A percentile compares a stretch with the other conserved stretches of the same genome.
These are phyloP conservation scores for Globodera rostochiensis DNA, from an alignment of 1,140 invertebrate genomes.

Conservation along the genomic window DNA sequence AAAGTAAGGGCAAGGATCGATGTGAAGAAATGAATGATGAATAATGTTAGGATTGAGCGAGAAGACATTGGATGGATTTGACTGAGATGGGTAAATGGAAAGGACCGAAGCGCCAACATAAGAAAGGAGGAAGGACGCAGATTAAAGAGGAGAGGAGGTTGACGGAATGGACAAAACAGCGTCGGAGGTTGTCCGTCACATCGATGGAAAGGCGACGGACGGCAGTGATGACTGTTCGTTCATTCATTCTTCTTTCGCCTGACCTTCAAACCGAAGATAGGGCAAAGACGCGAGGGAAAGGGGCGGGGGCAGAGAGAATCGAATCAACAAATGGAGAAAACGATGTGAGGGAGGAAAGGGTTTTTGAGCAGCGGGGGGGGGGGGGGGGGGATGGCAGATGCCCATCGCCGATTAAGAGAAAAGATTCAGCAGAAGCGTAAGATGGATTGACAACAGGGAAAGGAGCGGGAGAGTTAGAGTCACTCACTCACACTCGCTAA, in stretches of 20 bases:
- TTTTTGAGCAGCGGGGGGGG: not conserved
- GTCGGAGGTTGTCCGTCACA: slow-evolving; percentile 3
- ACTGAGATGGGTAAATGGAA: slow-evolving; percentile 16
- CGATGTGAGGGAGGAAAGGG: not conserved
- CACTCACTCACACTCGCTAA: too few relatives aligned
- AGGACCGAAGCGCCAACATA: slow-evolving; percentile 15
- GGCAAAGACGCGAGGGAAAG: not conserved
- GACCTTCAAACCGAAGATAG: slow-evolving; percentile 27
- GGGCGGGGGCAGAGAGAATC: not conserved
- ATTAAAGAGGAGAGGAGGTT: not conserved
- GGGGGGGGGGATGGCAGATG: slow-evolving; percentile 5
- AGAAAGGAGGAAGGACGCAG: slow-evolving; percentile 1
- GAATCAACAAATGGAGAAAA: not conserved
- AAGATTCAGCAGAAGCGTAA: not conserved
- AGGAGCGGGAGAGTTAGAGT: too few relatives aligned
- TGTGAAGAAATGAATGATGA: not conserved
- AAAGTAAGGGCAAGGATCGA: not conserved
- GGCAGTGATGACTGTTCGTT: not conserved
- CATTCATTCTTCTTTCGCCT: slow-evolving; percentile 18
- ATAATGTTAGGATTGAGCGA: slow-evolving; percentile 18
- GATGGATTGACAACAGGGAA: not conserved
- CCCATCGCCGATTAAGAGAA: not conserved
- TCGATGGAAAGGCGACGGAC: not conserved
- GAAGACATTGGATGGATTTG: slow-evolving; percentile 15
- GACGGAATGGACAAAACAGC: slow-evolving; percentile 24